Base-by-base conservation (phyloP, 2,888 invertebrate species). In the Dolichomitus sp. region DNA sequence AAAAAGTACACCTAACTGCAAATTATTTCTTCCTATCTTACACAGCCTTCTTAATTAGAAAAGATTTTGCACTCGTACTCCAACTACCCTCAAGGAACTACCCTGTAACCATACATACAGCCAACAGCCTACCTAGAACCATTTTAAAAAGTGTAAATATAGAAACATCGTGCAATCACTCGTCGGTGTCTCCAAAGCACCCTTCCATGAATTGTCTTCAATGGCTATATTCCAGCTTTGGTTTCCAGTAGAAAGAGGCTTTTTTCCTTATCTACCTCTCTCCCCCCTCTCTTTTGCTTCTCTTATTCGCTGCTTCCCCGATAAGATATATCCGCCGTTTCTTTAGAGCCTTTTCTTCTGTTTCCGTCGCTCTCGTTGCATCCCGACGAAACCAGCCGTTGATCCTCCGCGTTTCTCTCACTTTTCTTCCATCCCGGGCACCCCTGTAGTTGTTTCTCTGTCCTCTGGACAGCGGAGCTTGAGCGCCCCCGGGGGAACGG, bases 281-380 rank as follows among this genome's bases (percentile, higher is more conserved):
- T 17, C 30, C 7, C 30, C 14, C 14, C 14, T 9, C n/a, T 9
- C 27, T 6, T 14, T 30, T n/a, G 59, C 33, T 30, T 9, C 59
- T 72, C 61, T 72, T 57, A 52, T 75, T 81, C 42, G 12, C 65
- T 68, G 52, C 33, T 69, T 40, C 40, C 1, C 37, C 33, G 65
- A 81, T 76, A 81, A 81, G 57, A 76, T 66, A 75, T 57, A 76
- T 76, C 69, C 73, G 59, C 48, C 37, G 54, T 59, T 40, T 54
- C 61, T 40, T 75, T 37, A 40, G 23, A 70, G 63, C 57, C 48
- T 17, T 17, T 65, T 48, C 40, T 27, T 42, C 9, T n/a, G 12
- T 48, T 65, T 40, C 42, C 40, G 40, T 54, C 57, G 14, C 23
- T 12, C 17, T 33, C 59, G 27, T 37, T n/a, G 42, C 48, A 33